These are phyloP conservation scores for Mormyrus lacerda DNA, from an alignment of 2,113 vertebrate genomes.

Conservation along the genomic window DNA sequence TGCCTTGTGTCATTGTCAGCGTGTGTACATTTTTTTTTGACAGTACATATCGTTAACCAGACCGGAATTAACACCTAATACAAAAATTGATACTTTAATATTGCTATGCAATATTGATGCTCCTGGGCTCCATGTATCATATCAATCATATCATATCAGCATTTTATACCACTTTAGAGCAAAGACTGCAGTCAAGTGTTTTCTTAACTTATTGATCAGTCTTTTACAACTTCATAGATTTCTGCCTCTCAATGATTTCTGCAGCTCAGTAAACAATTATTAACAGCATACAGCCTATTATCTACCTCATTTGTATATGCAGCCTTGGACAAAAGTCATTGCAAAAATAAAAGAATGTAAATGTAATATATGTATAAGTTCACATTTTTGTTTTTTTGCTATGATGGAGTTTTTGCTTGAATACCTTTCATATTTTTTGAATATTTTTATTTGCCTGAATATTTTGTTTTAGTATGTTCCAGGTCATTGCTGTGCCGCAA, in stretches of 20 bases:
- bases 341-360: background rate
- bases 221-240: background rate
- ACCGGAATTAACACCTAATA: background rate
- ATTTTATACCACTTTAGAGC: background rate
- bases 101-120: background rate
- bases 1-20: background rate
- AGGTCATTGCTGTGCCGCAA: background rate
- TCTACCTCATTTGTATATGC: background rate
- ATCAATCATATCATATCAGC: background rate
- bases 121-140: background rate
- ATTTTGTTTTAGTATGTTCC: no score
- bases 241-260: background rate
- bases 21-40: background rate
- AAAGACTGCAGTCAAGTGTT: background rate
- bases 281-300: background rate
- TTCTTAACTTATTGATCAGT: background rate
- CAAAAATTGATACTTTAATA: background rate
- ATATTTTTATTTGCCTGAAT: background rate
- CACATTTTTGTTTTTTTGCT: background rate
- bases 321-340: background rate
- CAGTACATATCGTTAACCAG: background rate
- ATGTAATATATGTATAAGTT: background rate
- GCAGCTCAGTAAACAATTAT: background rate
- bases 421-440: background rate
- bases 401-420: background rate